phyloP scores from a whole-genome alignment of 2,888 invertebrate species.

The Pyrgus malvae region DNA sequence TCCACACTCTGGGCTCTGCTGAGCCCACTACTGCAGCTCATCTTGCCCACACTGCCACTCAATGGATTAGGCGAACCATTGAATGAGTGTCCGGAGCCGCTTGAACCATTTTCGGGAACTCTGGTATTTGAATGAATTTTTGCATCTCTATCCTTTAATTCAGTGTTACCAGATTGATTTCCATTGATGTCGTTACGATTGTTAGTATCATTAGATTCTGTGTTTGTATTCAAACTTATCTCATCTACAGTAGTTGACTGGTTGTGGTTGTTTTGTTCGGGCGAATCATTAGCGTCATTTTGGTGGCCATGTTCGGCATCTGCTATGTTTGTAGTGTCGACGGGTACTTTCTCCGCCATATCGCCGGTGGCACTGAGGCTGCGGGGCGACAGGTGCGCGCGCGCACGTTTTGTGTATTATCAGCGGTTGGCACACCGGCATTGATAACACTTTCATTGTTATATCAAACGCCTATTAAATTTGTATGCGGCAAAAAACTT shows the following conservation, averaged over 20 bases:
- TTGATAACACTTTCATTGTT: conserved; percentile 3
- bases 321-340: neutral
- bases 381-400: conserved; percentile 9
- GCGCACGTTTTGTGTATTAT: conserved; percentile 5
- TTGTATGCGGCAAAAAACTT: neutral
- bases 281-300: neutral
- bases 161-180: neutral
- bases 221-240: neutral
- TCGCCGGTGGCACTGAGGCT: conserved; percentile 3
- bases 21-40: neutral
- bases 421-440: neutral
- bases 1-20: conserved; percentile 1
- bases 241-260: too few relatives aligned
- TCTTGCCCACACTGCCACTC: conserved; percentile 1
- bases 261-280: neutral
- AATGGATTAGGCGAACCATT: neutral
- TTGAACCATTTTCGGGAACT: neutral
- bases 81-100: neutral
- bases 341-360: conserved; percentile 15
- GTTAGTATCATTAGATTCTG: neutral
- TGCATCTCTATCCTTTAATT: neutral
- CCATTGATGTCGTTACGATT: neutral
- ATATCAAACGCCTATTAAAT: neutral
- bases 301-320: neutral
- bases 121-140: neutral